Conservation (phyloP, 2,888 invertebrate genomes). For the Sepioteuthis lessoniana region DNA sequence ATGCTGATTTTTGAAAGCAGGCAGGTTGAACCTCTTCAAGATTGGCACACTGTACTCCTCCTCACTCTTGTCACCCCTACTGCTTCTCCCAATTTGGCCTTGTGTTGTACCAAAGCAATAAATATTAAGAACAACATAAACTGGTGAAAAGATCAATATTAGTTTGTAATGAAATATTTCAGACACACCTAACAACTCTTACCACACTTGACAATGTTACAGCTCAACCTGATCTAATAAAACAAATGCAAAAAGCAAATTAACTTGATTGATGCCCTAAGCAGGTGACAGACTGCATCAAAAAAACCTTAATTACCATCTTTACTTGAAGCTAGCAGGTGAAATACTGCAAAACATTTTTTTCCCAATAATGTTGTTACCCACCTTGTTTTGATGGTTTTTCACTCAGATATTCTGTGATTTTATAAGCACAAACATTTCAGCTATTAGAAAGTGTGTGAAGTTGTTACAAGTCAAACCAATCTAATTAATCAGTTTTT, state of each 20-base stretch:
- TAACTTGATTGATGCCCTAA: background rate
- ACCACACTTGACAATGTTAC: background rate
- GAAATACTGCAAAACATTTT: background rate
- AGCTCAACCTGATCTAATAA: constrained; percentile 34
- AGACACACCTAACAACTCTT: background rate
- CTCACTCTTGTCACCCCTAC: no score
- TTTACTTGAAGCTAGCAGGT: background rate
- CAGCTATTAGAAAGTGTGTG: no score
- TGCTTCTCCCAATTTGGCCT: background rate
- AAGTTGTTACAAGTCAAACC: no score
- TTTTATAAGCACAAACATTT: no score
- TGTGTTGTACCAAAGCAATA: background rate
- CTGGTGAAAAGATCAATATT: background rate
- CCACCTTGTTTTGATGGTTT: no score
- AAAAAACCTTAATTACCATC: background rate
- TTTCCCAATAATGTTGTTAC: background rate
- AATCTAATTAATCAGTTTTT: no score
- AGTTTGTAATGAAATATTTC: background rate
- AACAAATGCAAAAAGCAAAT: background rate
- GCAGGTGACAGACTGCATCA: background rate
- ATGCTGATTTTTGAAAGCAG: no score
- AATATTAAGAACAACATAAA: background rate
- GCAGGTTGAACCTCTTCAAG: no score
- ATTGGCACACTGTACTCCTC: no score
- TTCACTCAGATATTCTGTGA: no score